Base-by-base conservation (phyloP, 2,113 vertebrate genomes). In the Dasypus novemcinctus region DNA sequence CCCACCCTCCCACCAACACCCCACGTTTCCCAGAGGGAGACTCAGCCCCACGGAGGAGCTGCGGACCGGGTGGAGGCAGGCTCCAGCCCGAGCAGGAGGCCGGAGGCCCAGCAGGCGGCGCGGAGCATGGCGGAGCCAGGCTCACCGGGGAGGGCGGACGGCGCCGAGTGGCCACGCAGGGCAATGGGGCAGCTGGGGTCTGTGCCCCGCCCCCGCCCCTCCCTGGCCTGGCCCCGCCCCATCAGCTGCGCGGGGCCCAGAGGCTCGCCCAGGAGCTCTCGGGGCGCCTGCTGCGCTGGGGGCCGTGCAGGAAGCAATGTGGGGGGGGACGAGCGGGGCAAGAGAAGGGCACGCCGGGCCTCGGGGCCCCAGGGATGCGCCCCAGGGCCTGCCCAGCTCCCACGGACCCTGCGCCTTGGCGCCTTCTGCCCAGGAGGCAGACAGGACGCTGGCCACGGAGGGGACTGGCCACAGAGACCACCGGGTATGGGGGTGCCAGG, bases 221-320 rank as follows among this genome's bases (percentile, higher is more conserved):
- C 11, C 27, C 2, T 0, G 5, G 9, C 31, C 76, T 0, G 0
- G 12, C 5, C 15, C 49, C 27, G 25, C 49, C 14, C 18, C 21
- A 8, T 0, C 68, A 7, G 54, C 27, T 52, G 31, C 14, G 18
- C 1, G 69, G 78, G 63, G 15, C 71, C 36, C 4, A 14, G 15
- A 1, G 13, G 38, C 43, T 43, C 0, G 2, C 23, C 7, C 68
- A 18, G 21, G 8, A 43, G 23, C 9, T 0, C 33, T 36, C 41
- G 2, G 1, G 36, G 49, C 23, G 8, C n/a, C 33, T 12, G 0
- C 29, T 5, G 0, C 0, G 18, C 0, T 79, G 4, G 68, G 20
- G 4, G 25, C 64, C 41, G 15, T 0, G 6, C 29, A 21, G 27
- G 20, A 7, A 11, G 4, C 17, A 4, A 33, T 7, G 31, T 59